Conservation (phyloP, 2,113 vertebrate species). For the Peucedramus taeniatus region DNA sequence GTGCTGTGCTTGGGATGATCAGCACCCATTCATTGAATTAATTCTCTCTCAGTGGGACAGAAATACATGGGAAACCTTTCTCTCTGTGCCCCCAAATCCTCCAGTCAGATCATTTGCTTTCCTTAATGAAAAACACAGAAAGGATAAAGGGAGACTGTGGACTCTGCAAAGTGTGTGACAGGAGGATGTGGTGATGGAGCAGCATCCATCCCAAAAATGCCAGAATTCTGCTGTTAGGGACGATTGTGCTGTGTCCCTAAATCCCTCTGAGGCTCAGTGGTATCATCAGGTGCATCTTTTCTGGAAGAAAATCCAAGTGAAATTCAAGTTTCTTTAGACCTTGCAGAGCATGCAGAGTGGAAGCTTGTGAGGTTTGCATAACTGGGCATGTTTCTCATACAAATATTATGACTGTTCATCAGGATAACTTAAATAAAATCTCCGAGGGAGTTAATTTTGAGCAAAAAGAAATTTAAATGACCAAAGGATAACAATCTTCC, state of each 20-base stretch:
- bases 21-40: not conserved
- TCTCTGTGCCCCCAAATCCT: not conserved
- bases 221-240: not conserved
- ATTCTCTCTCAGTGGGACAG: not conserved
- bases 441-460: not conserved
- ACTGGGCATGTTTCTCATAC: not conserved
- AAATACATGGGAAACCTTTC: rapidly evolving
- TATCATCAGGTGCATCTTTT: not conserved
- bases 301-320: not conserved
- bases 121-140: not conserved
- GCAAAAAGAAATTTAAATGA: not conserved
- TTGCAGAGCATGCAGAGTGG: not conserved
- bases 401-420: not conserved
- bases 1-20: not conserved
- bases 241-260: not conserved
- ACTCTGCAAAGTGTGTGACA: not conserved
- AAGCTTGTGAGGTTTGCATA: not conserved
- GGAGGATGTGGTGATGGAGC: not conserved
- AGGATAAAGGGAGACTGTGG: not conserved
- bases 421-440: not conserved
- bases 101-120: not conserved
- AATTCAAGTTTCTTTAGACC: not conserved
- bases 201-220: not conserved
- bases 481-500: not conserved
- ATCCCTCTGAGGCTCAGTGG: not conserved